Evolutionary conservation across 2,888 invertebrate species (phyloP), one percentile per base, ranked within the genome.

Genomic region (Pteria penguin): DNA sequence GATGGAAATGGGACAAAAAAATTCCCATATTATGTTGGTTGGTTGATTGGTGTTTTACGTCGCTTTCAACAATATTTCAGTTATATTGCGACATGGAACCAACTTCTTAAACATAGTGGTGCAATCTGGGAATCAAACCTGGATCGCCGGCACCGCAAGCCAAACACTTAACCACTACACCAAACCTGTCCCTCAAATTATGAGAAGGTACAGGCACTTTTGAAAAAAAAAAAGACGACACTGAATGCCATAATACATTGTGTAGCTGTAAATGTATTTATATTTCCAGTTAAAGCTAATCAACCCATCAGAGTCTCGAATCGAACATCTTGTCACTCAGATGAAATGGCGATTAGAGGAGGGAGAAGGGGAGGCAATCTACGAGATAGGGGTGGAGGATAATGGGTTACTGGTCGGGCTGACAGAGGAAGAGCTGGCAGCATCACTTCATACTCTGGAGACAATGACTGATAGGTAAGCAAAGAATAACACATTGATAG

Each of bases 341-440:
- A 95, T 99, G 94, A 99, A 99, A 93, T 99, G 99, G 99, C 94
- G 99, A 0, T 94, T 99, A 11, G 95, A 97, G 0, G 97, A 98
- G 92, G 97, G 99, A 32, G 96, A 97, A 83, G 99, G 99, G 0
- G 97, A 97, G 92, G 98, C 98, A 0, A 97, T 99, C 80, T 99
- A 99, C 93, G 98, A 98, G 92, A 96, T 99, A 66, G 99, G 99
- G 8, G 92, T 93, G 27, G 91, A 90, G 72, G 92, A 92, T 80
- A 90, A 88, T 83, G 98, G 98, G 0, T 94, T 95, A 68, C 93
- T 98, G 84, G 94, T 96, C 11, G 99, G 99, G 2, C 94, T 99
- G 4, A 95, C 95, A 0, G 95, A 95, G 71, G 93, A 94, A 11
- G 97, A 98, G 72, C 95, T 99, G 94, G 94, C 95, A n/a, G 95